Evolutionary conservation across 2,113 vertebrate species (phyloP).

Genomic region (Ptychochromis oligacanthus): DNA sequence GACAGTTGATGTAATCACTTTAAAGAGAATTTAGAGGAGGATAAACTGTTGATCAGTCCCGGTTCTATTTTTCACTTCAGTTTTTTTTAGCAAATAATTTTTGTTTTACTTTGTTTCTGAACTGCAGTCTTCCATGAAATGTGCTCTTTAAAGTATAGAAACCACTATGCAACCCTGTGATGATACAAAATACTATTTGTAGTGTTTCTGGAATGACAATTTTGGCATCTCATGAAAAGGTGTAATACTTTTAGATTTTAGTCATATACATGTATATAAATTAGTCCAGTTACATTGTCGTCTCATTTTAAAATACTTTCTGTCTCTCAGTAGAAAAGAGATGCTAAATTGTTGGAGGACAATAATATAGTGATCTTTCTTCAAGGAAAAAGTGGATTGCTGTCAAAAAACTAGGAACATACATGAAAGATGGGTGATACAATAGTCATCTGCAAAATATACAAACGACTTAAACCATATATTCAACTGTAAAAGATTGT

Average conservation of each 20-base stretch:
- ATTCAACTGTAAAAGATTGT: too few species aligned
- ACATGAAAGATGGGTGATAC: neutral
- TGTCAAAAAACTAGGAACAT: neutral
- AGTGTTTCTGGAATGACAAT: rapidly evolving
- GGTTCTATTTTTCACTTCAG: neutral
- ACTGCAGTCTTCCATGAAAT: neutral
- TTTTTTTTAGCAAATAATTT: neutral
- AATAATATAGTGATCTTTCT: neutral
- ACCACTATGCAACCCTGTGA: neutral
- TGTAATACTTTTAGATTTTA: neutral
- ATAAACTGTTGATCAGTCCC: neutral
- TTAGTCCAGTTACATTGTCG: too few species aligned
- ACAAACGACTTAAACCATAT: neutral
- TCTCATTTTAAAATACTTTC: neutral
- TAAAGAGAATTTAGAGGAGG: neutral
- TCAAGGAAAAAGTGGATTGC: neutral
- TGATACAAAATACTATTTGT: neutral
- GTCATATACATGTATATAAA: neutral
- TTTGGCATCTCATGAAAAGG: neutral
- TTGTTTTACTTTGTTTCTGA: neutral
- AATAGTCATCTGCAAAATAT: neutral
- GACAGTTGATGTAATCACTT: conserved; percentile 8
- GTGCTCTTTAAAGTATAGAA: neutral
- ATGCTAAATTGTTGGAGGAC: neutral
- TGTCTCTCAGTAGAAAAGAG: too few species aligned